Evolutionary conservation across 2,888 invertebrate species (phyloP).

Genomic region (Amaurobius ferox): DNA sequence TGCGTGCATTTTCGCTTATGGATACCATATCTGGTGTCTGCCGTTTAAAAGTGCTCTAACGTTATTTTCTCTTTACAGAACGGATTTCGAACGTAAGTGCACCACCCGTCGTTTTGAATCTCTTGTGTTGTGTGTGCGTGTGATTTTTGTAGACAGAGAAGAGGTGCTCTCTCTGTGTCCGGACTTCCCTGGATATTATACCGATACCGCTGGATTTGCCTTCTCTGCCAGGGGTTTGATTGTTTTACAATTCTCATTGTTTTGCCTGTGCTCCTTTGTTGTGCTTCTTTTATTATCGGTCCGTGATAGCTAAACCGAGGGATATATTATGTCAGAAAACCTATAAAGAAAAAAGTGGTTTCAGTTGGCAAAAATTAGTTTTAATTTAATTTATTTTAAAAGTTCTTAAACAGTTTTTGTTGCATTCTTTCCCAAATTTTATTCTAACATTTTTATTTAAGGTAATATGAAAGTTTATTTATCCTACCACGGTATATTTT

Average conservation of each 20-base stretch:
- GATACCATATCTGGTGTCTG: slow-evolving; percentile 67
- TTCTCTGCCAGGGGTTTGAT: slow-evolving; percentile 31
- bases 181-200: background rate
- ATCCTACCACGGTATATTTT: too few relatives aligned
- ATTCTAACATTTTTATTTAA: too few relatives aligned
- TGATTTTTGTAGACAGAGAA: background rate
- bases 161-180: background rate
- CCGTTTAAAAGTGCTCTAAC: slow-evolving; percentile 65
- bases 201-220: background rate
- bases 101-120: slow-evolving; percentile 25
- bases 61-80: slow-evolving; percentile 67
- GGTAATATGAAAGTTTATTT: too few relatives aligned
- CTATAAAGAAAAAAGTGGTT: too few relatives aligned
- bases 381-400: too few relatives aligned
- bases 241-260: background rate
- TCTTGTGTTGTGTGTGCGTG: slow-evolving; percentile 36
- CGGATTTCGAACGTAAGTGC: slow-evolving; percentile 70
- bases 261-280: background rate
- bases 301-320: too few relatives aligned
- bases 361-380: too few relatives aligned
- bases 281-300: too few relatives aligned
- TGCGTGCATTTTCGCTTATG: slow-evolving; percentile 50
- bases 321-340: too few relatives aligned
- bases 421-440: too few relatives aligned
- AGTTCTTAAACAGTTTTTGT: too few relatives aligned